Evolutionary conservation across 2,113 vertebrate species (phyloP).

Genomic region (Chloropsis hardwickii): DNA sequence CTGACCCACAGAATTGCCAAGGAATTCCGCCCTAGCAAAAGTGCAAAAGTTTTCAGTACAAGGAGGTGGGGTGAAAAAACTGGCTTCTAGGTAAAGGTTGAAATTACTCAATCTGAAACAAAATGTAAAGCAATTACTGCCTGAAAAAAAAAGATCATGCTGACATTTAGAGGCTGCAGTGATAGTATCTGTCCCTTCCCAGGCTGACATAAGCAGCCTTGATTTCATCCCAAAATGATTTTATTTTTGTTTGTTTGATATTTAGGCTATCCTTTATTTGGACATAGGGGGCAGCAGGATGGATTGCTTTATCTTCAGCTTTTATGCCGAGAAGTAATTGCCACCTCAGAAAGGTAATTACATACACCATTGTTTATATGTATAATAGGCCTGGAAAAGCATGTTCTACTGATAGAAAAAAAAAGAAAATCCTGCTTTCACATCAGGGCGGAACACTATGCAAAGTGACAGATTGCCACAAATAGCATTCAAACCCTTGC

Average conservation of each 20-base stretch:
- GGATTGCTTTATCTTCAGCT: slow-evolving; percentile 63
- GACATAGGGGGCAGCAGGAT: neutral
- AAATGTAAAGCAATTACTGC: slow-evolving; percentile 63
- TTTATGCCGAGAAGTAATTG: slow-evolving; percentile 75
- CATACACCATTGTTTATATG: slow-evolving; percentile 76
- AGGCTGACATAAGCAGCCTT: slow-evolving; percentile 65
- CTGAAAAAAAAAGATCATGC: slow-evolving; percentile 29
- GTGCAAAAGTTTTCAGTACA: slow-evolving; percentile 55
- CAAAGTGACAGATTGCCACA: slow-evolving; percentile 70
- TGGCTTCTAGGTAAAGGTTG: slow-evolving; percentile 63
- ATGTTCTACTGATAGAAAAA: slow-evolving; percentile 60
- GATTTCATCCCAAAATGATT: slow-evolving; percentile 70
- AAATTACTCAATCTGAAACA: slow-evolving; percentile 64
- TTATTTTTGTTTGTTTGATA: slow-evolving; percentile 31
- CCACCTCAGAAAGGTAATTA: slow-evolving; percentile 78
- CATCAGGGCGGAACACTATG: slow-evolving; percentile 62
- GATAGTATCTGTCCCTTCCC: slow-evolving; percentile 71
- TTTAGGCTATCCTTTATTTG: neutral
- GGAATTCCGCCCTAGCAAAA: slow-evolving; percentile 58
- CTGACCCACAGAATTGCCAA: slow-evolving; percentile 50
- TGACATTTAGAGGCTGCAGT: slow-evolving; percentile 62
- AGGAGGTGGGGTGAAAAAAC: slow-evolving; percentile 54
- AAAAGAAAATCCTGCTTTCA: slow-evolving; percentile 63
- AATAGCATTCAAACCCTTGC: slow-evolving; percentile 59
- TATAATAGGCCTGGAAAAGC: slow-evolving; percentile 74